Evolutionary conservation across 35 echinoderm and acorn worm genomes (phyloP).

Genomic region (Patiria miniata): DNA sequence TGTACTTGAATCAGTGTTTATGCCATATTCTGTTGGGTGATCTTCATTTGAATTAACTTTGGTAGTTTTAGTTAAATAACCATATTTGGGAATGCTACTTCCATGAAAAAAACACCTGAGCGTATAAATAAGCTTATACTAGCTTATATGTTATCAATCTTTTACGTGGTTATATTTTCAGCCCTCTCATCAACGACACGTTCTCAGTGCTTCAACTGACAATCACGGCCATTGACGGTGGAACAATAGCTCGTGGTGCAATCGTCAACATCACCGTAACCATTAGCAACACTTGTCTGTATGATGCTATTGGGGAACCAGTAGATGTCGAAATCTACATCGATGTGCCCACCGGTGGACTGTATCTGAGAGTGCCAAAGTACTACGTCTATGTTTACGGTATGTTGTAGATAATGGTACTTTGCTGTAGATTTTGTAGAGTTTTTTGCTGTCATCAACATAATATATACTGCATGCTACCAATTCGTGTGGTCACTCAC

Average conservation of each 20-base stretch:
- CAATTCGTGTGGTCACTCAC: no score
- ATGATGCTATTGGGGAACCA: slow-evolving; percentile 56
- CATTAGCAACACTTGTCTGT: slow-evolving; percentile 76
- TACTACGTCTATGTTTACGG: slow-evolving; percentile 79
- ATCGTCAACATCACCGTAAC: slow-evolving; percentile 67
- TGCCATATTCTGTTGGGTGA: no score
- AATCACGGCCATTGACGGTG: slow-evolving; percentile 74
- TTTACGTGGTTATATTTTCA: slow-evolving; percentile 18
- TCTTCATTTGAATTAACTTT: no score
- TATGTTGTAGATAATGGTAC: slow-evolving; percentile 5
- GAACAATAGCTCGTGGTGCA: slow-evolving; percentile 67
- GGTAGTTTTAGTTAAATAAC: no score
- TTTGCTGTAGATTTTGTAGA: no score
- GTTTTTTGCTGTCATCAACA: no score
- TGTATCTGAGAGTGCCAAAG: slow-evolving; percentile 79
- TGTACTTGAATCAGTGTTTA: no score
- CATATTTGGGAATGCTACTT: no score
- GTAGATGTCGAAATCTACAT: slow-evolving; percentile 45
- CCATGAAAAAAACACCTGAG: no score
- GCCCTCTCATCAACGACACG: slow-evolving; percentile 47
- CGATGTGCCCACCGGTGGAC: slow-evolving; percentile 43
- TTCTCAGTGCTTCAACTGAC: slow-evolving; percentile 68
- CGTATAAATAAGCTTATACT: no score
- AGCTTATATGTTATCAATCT: no score
- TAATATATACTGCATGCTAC: no score